Conservation (phyloP, 2,797 vertebrate species). For the Tachyglossus aculeatus region DNA sequence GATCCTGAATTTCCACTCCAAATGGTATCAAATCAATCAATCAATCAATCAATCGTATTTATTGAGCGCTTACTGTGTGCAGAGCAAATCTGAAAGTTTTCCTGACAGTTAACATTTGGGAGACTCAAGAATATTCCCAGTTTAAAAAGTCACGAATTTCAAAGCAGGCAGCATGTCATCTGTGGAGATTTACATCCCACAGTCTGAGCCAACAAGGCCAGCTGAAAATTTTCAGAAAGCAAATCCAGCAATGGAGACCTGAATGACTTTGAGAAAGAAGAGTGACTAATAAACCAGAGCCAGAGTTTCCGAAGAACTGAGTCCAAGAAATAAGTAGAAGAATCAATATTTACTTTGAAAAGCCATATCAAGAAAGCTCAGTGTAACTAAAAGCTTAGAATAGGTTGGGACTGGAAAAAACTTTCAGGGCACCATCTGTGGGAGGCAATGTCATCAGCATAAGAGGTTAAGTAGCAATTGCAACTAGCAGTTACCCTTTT, state of each 20-base stretch:
- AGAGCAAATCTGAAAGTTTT: slow-evolving; percentile 5
- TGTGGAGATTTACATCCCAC: not conserved
- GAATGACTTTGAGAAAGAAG: slow-evolving; percentile 9
- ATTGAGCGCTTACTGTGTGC: not conserved
- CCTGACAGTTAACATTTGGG: not conserved
- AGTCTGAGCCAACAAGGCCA: not conserved
- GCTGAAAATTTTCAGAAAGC: not conserved
- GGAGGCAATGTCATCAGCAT: not conserved
- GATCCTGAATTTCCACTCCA: not conserved
- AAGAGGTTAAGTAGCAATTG: not conserved
- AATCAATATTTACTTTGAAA: no score
- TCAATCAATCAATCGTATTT: not conserved
- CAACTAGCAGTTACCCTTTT: not conserved
- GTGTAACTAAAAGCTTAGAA: not conserved
- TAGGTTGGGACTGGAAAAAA: not conserved
- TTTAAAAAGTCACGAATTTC: not conserved
- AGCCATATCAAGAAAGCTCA: not conserved
- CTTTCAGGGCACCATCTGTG: not conserved
- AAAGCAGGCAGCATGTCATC: not conserved
- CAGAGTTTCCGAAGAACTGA: not conserved
- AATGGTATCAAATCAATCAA: not conserved
- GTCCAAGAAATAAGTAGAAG: no score
- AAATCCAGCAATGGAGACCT: no score
- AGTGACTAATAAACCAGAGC: not conserved
- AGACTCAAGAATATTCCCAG: not conserved